Base-by-base conservation (phyloP, 2,888 invertebrate genomes). In the Cepaea hortensis region DNA sequence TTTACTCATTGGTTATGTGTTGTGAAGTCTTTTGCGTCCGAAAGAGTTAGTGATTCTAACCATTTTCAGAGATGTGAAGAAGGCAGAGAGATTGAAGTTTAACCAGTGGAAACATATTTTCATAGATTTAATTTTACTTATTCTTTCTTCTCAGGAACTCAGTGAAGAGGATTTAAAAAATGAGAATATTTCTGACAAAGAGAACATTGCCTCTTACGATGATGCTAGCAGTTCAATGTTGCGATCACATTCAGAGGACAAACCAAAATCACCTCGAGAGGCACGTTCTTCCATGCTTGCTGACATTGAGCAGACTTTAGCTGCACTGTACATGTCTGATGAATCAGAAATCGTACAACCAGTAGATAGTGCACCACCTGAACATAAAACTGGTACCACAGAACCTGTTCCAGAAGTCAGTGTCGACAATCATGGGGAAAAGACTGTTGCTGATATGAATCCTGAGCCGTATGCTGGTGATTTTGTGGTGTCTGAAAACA, bases 221-320 rank as follows among this genome's bases (percentile, higher is more conserved):
- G 61, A 80, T 62, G 73, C 20, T 46, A 75, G 65, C 75, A 72
- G 62, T 55, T n/a, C 50, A 15, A 2, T n/a, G 18, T 75, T 85
- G 15, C 85, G 81, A 1, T 61, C 50, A 15, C 65, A 50, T 35
- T 65, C 81, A 55, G 85, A 73, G 73, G 85, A 55, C 46, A 72
- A 75, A 5, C 65, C 75, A 35, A 72, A 15, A 11, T 5, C 61
- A 1, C 72, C 23, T 0, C 79, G 81, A 0, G 88, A 83, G n/a
- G 68, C 70, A 61, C 81, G 85, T 13, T 85, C 87, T 65, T 89
- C 89, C 23, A 89, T 89, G 89, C 84, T 89, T 84, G 88, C 61
- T 7, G 89, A 89, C 48, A 89, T 89, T 61, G 88, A 89, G 77
- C 68, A 79, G 55, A 87, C 89, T 9, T 50, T 89, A 18, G 87